Evolutionary conservation across 2,888 invertebrate genomes (phyloP), one percentile per base, ranked within the genome.

Genomic region (Noctuana brunneofusca): DNA sequence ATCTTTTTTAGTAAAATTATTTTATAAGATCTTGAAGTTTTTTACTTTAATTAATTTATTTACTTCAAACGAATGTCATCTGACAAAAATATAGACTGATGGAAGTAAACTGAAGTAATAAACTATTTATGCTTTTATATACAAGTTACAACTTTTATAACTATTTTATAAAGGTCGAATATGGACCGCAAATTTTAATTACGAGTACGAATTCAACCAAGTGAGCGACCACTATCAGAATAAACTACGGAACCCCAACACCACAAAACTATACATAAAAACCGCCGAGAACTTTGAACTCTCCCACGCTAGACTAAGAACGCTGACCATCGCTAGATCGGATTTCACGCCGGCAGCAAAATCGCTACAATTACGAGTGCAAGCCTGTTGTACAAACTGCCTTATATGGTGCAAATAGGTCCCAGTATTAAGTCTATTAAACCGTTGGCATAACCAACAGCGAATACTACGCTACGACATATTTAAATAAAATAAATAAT

Each of bases 291-390:
- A 64, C 64, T 65, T 64, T 69, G 64, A 68, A 67, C 69, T 66
- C 63, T 70, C 70, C 65, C 70, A 70, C 69, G 69, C 63, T 65
- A 52, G 24, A 12, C 11, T 63, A 63, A 58, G 65, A 65, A 62
- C 57, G 58, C 63, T 58, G 64, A 22, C 58, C 46, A 49, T 41
- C 58, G 27, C 14, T 53, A 18, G 52, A 43, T 53, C 30, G 30
- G 43, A 43, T 52, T 18, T 41, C 52, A 43, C 22, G 59, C 53
- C 53, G 22, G 20, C 8, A 53, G 59, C 53, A 52, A 58, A 52
- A 52, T 38, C 49, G 57, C 35, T 18, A 43, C 18, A 43, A 43
- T 18, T 43, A 6, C 35, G 35, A 6, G 3, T 56, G 56, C 58
- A 58, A 56, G 63, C 52, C 48, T n/a, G n/a, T n/a, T n/a, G n/a